Evolutionary conservation across 1,140 invertebrate genomes (phyloP), one percentile per base, ranked within the genome.

Genomic region (Meloidogyne floridensis): DNA sequence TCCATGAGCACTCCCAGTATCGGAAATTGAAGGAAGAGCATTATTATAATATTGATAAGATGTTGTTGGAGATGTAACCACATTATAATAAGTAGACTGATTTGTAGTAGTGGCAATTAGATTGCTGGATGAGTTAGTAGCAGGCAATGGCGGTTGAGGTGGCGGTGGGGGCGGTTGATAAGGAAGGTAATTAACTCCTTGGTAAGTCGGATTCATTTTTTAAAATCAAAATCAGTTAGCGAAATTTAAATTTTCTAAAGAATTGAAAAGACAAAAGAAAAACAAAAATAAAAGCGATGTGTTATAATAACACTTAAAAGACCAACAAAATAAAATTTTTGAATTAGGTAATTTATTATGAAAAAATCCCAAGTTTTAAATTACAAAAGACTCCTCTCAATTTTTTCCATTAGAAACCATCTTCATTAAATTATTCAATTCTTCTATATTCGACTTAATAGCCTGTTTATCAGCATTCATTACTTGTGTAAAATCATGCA

Each of bases 391-490:
- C 5, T n/a, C 0, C 5, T 15, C 7, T 65, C 7, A 65, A 65
- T 65, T 8, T 0, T 18, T 65, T 65, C n/a, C 59, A 15, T 6
- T 15, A 65, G 59, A 65, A 65, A 65, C n/a, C 3, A 0, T 65
- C 7, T 65, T 65, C 59, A 65, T 65, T 65, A 65, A 65, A 65
- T 65, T 65, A 65, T 65, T 65, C 15, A 65, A n/a, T n/a, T 65
- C 59, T n/a, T 65, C 59, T 6, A 65, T 65, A 65, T 65, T 65
- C 15, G 59, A 65, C n/a, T 65, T 65, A 74, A 74, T 54, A 74
- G 53, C 72, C 18, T 72, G 77, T 72, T 79, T 79, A 72, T 79
- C 77, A 18, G 77, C 77, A 72, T 79, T 79, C 77, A 79, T 79
- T 18, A 79, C 18, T 32, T 79, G 65, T 11, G 77, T 79, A 72